A percentile compares a stretch with the other conserved stretches of the same genome.
Conservation (phyloP, 2,797 vertebrate genomes). For the Malurus splendens region DNA sequence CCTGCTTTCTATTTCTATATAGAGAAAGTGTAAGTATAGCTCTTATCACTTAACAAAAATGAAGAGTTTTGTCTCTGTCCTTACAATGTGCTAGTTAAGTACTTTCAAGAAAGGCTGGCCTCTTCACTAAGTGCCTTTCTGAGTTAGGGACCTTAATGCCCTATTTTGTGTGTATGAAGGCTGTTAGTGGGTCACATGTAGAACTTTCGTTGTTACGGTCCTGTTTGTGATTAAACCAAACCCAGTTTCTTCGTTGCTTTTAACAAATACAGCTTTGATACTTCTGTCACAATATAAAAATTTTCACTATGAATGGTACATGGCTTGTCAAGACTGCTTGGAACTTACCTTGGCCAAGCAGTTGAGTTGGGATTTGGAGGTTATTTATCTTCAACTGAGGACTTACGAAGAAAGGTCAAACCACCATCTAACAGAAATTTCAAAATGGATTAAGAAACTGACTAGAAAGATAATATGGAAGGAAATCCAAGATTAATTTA, state of each 20-base stretch:
- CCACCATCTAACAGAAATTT: not conserved
- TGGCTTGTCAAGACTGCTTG: not conserved
- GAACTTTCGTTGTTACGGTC: not conserved
- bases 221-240: not conserved
- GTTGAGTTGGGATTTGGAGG: not conserved
- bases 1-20: not conserved
- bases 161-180: not conserved
- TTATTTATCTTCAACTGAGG: not conserved
- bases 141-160: not conserved
- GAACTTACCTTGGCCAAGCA: not conserved
- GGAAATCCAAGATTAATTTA: not conserved
- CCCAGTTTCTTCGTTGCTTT: not conserved
- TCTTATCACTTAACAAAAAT: not conserved
- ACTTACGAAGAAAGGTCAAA: not conserved
- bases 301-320: not conserved
- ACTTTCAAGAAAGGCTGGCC: not conserved
- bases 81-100: rapidly evolving
- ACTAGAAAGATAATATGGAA: not conserved
- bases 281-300: not conserved
- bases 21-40: not conserved
- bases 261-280: not conserved
- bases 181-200: not conserved
- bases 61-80: not conserved
- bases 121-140: not conserved
- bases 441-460: not conserved